A percentile compares a stretch with the other conserved stretches of the same genome.
Conservation (phyloP, 2,888 invertebrate species). For the Lycaena phlaeas region DNA sequence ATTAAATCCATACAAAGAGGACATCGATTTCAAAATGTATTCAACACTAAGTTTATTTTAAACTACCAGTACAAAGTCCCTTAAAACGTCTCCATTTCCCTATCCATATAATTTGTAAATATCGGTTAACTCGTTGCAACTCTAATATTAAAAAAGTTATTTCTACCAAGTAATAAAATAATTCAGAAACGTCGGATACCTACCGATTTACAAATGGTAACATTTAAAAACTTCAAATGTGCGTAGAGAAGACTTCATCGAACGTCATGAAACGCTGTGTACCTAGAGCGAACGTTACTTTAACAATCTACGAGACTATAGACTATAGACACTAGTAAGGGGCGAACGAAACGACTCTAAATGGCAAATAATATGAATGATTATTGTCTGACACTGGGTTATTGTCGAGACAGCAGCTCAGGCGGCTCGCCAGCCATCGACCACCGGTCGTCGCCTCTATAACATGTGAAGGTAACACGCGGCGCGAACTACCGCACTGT, state of each 20-base stretch:
- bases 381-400: slow-evolving; percentile 74
- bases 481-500: slow-evolving; percentile 15
- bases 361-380: slow-evolving; percentile 59
- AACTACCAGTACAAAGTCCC: slow-evolving; percentile 1
- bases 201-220: slow-evolving; percentile 5
- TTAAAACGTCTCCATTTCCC: background rate
- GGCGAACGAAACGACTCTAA: slow-evolving; percentile 39
- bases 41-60: background rate
- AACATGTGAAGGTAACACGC: slow-evolving; percentile 21
- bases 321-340: slow-evolving; percentile 25
- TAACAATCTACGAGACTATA: slow-evolving; percentile 17
- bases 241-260: slow-evolving; percentile 8
- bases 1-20: slow-evolving; percentile 5
- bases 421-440: slow-evolving; percentile 52
- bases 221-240: slow-evolving; percentile 8
- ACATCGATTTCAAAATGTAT: slow-evolving; percentile 1
- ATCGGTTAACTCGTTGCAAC: slow-evolving; percentile 2
- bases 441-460: slow-evolving; percentile 20
- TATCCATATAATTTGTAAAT: slow-evolving; percentile 1
- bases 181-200: background rate
- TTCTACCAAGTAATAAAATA: background rate
- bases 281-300: slow-evolving; percentile 14
- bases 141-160: slow-evolving; percentile 2
- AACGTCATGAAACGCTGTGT: slow-evolving; percentile 11
- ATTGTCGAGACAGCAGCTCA: slow-evolving; percentile 72